Evolutionary conservation across 2,888 invertebrate genomes (phyloP).

Genomic region (Lamproptera curius): DNA sequence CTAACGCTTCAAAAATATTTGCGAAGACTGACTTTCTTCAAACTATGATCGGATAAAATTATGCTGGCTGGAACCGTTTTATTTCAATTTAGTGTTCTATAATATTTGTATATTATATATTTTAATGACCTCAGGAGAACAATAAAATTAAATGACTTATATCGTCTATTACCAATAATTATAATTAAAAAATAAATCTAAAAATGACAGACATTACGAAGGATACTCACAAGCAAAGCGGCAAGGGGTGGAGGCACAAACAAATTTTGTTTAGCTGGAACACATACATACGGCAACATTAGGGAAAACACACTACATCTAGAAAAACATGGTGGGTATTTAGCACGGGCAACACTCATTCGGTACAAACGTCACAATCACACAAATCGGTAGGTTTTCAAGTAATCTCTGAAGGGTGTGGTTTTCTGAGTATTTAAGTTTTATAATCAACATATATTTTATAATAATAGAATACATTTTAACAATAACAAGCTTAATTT

Average conservation of each 20-base stretch:
- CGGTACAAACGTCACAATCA: not conserved
- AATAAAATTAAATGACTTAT: no score
- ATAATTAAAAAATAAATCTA: slow-evolving; percentile 14
- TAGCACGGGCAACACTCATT: no score
- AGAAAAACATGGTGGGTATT: not conserved
- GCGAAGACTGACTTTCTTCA: no score
- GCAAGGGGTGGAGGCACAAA: slow-evolving; percentile 26
- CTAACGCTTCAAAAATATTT: no score
- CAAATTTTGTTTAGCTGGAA: slow-evolving; percentile 23
- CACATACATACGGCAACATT: slow-evolving; percentile 27
- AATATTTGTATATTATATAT: no score
- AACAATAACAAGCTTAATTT: not conserved
- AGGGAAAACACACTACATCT: slow-evolving; percentile 10
- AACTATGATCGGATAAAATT: no score
- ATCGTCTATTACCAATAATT: not conserved
- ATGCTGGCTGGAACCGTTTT: no score
- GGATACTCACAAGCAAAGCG: slow-evolving; percentile 55
- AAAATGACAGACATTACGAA: slow-evolving; percentile 30
- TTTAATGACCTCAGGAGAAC: no score
- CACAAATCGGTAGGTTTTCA: not conserved
- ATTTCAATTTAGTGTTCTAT: no score
- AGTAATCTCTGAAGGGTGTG: not conserved
- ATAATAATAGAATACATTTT: not conserved
- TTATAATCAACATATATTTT: no score
- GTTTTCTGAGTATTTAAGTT: no score